Evolutionary conservation across 2,113 vertebrate species (phyloP).

Genomic region (Emydura subglobosa): DNA sequence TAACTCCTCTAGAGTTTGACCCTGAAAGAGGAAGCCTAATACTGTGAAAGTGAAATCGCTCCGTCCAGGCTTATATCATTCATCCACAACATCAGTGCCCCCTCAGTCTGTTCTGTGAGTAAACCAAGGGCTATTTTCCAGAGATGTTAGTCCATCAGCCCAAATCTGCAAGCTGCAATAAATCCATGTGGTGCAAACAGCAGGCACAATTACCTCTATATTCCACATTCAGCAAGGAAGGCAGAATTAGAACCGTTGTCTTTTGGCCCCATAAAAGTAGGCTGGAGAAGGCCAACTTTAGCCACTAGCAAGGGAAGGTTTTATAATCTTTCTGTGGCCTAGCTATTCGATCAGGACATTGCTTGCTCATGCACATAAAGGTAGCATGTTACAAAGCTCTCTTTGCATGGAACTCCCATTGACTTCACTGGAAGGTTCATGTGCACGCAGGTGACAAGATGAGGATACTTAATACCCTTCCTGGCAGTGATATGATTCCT

Average conservation of each 20-base stretch:
- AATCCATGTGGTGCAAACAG: not conserved
- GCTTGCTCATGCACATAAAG: too few relatives aligned
- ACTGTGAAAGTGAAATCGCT: not conserved
- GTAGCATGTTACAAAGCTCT: not conserved
- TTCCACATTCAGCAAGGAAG: accelerated
- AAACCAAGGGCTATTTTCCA: not conserved
- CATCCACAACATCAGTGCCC: not conserved
- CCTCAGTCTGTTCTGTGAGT: not conserved
- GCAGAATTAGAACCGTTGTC: not conserved
- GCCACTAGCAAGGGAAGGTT: not conserved
- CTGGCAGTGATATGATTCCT: not conserved
- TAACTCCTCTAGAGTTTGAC: not conserved
- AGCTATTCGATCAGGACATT: not conserved
- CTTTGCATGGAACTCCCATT: not conserved
- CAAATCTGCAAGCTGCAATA: not conserved
- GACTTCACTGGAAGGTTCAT: not conserved
- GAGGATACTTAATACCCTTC: not conserved
- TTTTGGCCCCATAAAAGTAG: not conserved
- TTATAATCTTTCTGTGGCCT: not conserved
- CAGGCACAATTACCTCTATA: not conserved
- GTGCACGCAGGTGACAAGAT: not conserved
- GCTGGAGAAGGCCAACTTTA: not conserved
- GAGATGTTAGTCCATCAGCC: not conserved
- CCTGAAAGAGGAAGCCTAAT: not conserved
- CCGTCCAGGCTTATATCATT: not conserved